Evolutionary conservation across 2,113 vertebrate genomes (phyloP), one percentile per base, ranked within the genome.

Genomic region (Platanista minor): DNA sequence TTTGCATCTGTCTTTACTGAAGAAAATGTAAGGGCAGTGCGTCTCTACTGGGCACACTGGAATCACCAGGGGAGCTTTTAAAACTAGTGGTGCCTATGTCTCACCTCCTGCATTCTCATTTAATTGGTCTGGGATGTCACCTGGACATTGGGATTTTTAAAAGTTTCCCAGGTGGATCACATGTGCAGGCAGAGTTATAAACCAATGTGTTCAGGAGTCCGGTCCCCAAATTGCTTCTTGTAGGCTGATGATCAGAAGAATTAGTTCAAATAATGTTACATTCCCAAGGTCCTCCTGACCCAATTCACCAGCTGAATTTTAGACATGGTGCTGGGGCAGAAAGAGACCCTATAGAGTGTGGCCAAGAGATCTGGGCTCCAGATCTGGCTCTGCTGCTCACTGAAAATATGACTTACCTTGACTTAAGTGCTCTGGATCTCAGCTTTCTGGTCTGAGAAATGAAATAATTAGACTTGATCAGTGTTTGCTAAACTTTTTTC

Each of bases 31-130:
- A 97, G 85, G 81, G 86, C 93, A 46, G 71, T 54, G 75, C 66
- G 85, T 95, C 91, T 90, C 93, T 49, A 52, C 71, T 59, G 54
- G 92, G 75, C 82, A 82, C 57, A 75, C 41, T 93, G 93, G 95
- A 97, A 97, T 93, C 94, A 86, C 95, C 97, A 89, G 87, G 94
- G 77, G 94, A 97, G 96, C 17, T 97, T 97, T 97, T 81, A 94
- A 94, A 97, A 94, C 41, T 87, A 41, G 85, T 93, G 61, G 41
- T 93, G 95, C 82, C 96, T 97, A 74, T 89, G 80, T 94, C 89
- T 91, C 71, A 61, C 82, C 89, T 93, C 78, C 82, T 82, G 89
- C 8, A 23, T 95, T 87, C 86, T 86, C 93, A 75, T 97, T 97
- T 97, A 96, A 97, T 98, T 97, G 97, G 94, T 89, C 54, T 62